Evolutionary conservation across 2,797 vertebrate species (phyloP).

Genomic region (Myripristis murdjan): DNA sequence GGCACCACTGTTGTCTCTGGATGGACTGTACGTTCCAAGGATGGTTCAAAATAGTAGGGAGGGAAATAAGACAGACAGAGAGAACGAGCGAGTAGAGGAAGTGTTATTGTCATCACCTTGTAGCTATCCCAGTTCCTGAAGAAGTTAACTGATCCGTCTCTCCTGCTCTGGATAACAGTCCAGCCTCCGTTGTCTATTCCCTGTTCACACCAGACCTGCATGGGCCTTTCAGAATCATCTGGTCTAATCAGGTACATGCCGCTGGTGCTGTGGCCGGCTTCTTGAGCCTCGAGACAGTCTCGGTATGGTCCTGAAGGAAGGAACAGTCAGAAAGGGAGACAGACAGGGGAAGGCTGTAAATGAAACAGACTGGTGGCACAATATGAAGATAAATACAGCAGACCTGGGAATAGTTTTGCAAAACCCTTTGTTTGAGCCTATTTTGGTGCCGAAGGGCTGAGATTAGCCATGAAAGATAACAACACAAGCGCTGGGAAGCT

Average conservation of each 20-base stretch:
- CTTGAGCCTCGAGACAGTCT: constrained; percentile 94
- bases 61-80: constrained; percentile 3
- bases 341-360: background rate
- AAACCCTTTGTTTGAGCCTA: background rate
- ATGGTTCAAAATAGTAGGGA: constrained; percentile 11
- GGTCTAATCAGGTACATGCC: constrained; percentile 96
- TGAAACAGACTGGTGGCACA: background rate
- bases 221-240: constrained; percentile 86
- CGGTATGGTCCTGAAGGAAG: constrained; percentile 91
- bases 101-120: constrained; percentile 88
- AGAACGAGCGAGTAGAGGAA: constrained; percentile 20
- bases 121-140: constrained; percentile 99
- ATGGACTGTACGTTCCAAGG: constrained; percentile 30
- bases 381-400: too few relatives aligned
- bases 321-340: constrained; percentile 16
- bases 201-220: constrained; percentile 97
- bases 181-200: constrained; percentile 95
- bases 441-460: background rate
- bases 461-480: background rate
- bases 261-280: constrained; percentile 91
- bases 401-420: background rate
- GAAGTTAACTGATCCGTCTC: constrained; percentile 96
- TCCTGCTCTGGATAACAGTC: constrained; percentile 96
- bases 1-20: constrained; percentile 50
- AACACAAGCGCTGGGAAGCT: background rate